phyloP scores from a whole-genome alignment of 92 coral and sea anemone genomes.

The Porites cylindrica region DNA sequence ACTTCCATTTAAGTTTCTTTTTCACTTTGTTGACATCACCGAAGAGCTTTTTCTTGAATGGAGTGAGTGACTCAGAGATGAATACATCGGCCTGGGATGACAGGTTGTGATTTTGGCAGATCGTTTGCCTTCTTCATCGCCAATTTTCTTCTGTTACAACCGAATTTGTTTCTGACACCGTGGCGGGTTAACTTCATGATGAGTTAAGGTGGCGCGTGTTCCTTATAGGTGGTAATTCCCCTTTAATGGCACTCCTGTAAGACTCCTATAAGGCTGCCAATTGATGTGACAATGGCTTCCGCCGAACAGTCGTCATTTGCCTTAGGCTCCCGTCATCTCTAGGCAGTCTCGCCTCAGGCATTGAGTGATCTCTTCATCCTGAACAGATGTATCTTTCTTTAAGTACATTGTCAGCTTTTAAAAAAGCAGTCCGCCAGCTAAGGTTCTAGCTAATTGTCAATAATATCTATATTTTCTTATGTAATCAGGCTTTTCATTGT shows the following conservation, averaged over 20 bases:
- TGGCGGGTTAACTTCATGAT: slow-evolving; percentile 55
- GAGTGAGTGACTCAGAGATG: slow-evolving; percentile 62
- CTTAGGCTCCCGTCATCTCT: too few relatives aligned
- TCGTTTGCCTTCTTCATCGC: background rate
- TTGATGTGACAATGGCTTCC: slow-evolving; percentile 39
- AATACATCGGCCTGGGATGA: slow-evolving; percentile 18
- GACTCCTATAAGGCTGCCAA: slow-evolving; percentile 20
- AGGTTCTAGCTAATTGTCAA: background rate
- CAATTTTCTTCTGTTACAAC: slow-evolving; percentile 41
- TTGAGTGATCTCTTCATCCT: too few relatives aligned
- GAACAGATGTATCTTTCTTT: too few relatives aligned
- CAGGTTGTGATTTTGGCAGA: background rate
- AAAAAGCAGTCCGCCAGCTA: too few relatives aligned
- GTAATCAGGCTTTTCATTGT: too few relatives aligned
- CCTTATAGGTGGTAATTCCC: slow-evolving; percentile 51
- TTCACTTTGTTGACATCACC: slow-evolving; percentile 37
- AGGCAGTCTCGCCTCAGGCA: too few relatives aligned
- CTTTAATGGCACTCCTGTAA: too few relatives aligned
- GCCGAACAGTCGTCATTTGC: too few relatives aligned
- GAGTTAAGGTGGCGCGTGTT: slow-evolving; percentile 36
- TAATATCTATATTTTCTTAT: background rate
- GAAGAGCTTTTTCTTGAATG: slow-evolving; percentile 1
- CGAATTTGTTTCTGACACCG: slow-evolving; percentile 43
- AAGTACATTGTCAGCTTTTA: too few relatives aligned
- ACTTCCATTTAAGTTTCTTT: slow-evolving; percentile 48